These are phyloP conservation scores for Mastomys natalensis DNA, from an alignment of 2,113 vertebrate genomes.

Conservation along the genomic window DNA sequence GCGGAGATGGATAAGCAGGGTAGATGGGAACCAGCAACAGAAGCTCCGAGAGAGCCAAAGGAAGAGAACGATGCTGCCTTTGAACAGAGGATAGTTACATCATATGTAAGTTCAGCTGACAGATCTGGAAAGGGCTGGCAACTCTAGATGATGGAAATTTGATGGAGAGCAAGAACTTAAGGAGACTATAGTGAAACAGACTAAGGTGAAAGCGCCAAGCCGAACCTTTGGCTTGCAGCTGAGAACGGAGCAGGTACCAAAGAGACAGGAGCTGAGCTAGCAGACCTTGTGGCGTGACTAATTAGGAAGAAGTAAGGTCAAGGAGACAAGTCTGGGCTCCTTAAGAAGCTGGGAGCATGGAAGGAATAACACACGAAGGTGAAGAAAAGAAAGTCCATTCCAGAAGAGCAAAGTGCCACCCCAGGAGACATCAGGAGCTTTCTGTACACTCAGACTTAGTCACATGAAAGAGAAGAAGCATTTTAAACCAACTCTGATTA, in stretches of 20 bases:
- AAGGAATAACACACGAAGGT: not conserved
- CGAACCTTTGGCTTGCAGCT: not conserved
- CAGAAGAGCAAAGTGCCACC: not conserved
- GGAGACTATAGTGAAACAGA: slow-evolving; percentile 3
- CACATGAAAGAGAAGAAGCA: not conserved
- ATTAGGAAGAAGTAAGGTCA: not conserved
- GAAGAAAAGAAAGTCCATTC: not conserved
- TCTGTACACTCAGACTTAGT: not conserved
- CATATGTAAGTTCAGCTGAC: not conserved
- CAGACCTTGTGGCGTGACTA: not conserved
- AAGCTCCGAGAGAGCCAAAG: not conserved
- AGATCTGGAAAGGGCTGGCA: not conserved
- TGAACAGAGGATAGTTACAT: not conserved
- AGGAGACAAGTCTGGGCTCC: not conserved
- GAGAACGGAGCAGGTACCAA: not conserved
- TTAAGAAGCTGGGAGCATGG: not conserved
- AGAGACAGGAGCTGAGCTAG: not conserved
- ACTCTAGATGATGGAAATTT: not conserved
- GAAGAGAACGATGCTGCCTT: not conserved
- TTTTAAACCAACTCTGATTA: slow-evolving; percentile 14
- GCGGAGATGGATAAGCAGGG: not conserved
- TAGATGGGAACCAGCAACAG: not conserved
- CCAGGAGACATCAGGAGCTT: not conserved
- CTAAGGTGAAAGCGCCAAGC: not conserved
- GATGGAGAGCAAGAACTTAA: not conserved